phyloP scores from a whole-genome alignment of 23 tunicate species.

The Trididemnum miniatum region DNA sequence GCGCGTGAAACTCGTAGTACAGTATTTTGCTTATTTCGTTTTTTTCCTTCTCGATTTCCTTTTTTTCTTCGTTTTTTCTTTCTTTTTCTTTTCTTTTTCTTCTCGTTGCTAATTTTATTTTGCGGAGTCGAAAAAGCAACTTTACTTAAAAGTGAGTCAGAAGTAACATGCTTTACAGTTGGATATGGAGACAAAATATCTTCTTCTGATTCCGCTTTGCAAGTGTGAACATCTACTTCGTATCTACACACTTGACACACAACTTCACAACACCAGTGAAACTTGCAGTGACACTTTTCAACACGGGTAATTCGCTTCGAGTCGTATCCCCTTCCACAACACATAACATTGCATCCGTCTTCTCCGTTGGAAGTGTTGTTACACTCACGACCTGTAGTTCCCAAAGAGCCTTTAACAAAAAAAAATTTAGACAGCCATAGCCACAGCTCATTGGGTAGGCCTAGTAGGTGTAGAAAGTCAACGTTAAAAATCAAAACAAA shows the following conservation, averaged over 20 bases:
- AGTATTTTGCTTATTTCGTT: neutral
- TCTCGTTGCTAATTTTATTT: neutral
- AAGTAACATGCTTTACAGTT: neutral
- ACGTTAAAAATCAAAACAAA: too few relatives aligned
- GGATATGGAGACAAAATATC: neutral
- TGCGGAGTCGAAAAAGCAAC: neutral
- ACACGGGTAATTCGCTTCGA: conserved; percentile 40
- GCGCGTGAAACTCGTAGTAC: neutral
- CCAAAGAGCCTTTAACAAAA: conserved; percentile 55
- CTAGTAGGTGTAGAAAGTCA: too few relatives aligned
- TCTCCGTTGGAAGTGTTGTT: conserved; percentile 60
- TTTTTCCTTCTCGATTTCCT: neutral
- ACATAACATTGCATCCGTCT: conserved; percentile 65
- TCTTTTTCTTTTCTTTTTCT: neutral
- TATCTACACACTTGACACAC: conserved; percentile 36
- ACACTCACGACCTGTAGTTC: conserved; percentile 76
- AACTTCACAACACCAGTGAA: conserved; percentile 80
- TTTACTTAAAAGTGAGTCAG: neutral
- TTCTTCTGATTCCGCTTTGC: conserved; percentile 44
- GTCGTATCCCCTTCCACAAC: conserved; percentile 80
- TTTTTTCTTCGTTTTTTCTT: conserved; percentile 7
- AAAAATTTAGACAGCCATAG: too few relatives aligned
- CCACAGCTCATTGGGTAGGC: too few relatives aligned
- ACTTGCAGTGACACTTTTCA: conserved; percentile 52
- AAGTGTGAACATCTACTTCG: conserved; percentile 57